Base-by-base conservation (phyloP, 1,140 invertebrate genomes). In the Mactra quadrangularis region DNA sequence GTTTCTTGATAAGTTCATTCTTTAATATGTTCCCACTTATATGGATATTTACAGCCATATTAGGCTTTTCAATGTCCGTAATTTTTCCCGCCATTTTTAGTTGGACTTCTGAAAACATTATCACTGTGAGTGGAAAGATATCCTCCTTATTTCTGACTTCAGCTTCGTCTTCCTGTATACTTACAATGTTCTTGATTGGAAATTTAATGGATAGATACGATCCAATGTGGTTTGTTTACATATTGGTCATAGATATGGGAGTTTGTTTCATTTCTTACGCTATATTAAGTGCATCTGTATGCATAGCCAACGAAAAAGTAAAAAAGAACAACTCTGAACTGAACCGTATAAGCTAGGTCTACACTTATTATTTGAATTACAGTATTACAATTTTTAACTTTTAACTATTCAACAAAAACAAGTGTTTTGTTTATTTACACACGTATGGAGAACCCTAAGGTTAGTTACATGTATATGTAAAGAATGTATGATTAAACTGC, bases 31-130 rank as follows among this genome's bases (percentile, higher is more conserved):
- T 35, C 19, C 45, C 64, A 25, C 33, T 84, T 52, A 64, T 72
- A 19, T 84, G 74, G 82, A 47, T 78, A 0, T 84, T 62, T 50
- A 76, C 41, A 35, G 41, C 35, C 0, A 45, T 64, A 0, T 33
- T 72, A 29, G 82, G 64, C 3, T 78, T 84, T 41, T 76, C 82
- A 15, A 72, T 78, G 66, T 70, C 74, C 6, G 59, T 57, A 3
- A 53, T 84, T 25, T 84, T 84, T 72, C 64, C 82, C 15, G 25
- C 66, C n/a, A 66, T 66, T 31, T 78, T 84, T 22, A 62, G 74
- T 22, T 84, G 66, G 64, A 78, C 75, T 3, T 64, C 64, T 31
- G 60, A 70, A 22, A 35, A 64, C 41, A 29, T 84, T 9, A 50
- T 74, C 19, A 41, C 71, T 17, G 70, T 78, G 17, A 60, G 52